Percentiles rank a stretch among this genome's conserved stretches.
Evolutionary conservation across 92 coral and sea anemone genomes (phyloP).

Genomic region (Porites divaricata): DNA sequence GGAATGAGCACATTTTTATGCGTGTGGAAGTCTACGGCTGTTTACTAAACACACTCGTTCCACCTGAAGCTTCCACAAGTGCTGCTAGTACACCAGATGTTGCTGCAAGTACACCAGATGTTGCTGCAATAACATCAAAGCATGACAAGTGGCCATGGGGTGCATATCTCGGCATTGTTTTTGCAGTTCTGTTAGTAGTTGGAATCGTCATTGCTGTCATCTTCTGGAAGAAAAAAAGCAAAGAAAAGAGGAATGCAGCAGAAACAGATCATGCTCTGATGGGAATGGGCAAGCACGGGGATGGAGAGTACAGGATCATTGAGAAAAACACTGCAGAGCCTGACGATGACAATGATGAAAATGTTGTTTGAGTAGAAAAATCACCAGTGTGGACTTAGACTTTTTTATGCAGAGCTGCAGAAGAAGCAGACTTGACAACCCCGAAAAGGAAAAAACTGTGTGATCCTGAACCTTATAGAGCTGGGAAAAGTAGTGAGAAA

Average conservation of each 20-base stretch:
- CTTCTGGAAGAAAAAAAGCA: constrained; percentile 67
- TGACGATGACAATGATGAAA: constrained; percentile 58
- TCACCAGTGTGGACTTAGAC: no score
- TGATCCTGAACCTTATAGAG: no score
- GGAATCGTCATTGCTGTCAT: constrained; percentile 58
- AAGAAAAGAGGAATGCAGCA: constrained; percentile 34
- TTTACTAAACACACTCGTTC: constrained; percentile 23
- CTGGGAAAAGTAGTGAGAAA: no score
- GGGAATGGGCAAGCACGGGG: constrained; percentile 27
- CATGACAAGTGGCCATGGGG: constrained; percentile 69
- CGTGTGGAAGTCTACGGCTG: constrained; percentile 87
- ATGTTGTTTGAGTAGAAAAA: constrained; percentile 16
- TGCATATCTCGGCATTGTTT: constrained; percentile 70
- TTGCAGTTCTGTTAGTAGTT: constrained; percentile 57
- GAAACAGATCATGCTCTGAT: constrained; percentile 54
- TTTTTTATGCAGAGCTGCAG: no score
- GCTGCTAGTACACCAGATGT: constrained; percentile 30
- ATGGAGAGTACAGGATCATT: constrained; percentile 40
- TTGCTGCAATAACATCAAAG: constrained; percentile 27
- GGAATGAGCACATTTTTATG: constrained; percentile 56
- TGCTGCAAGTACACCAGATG: constrained; percentile 44
- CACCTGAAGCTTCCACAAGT: constrained; percentile 22
- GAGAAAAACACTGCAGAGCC: constrained; percentile 48
- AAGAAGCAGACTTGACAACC: no score
- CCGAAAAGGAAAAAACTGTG: no score